Percentiles rank a stretch among this genome's conserved stretches.
These are phyloP conservation scores for Mobula hypostoma DNA, from an alignment of 2,113 vertebrate genomes.

Conservation along the genomic window DNA sequence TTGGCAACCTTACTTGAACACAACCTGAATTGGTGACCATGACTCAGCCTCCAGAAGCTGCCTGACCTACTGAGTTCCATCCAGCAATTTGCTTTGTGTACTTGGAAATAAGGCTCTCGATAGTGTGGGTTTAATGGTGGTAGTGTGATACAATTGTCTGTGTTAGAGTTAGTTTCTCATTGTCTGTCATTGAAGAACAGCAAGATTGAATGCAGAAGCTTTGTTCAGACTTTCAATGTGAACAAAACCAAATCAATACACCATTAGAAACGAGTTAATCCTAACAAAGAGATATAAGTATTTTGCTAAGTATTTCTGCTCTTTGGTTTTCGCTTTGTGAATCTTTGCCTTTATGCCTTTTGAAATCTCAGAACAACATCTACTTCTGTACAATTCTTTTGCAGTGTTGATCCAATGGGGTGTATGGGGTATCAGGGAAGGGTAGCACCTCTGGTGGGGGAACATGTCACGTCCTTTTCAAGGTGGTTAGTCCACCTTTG, in stretches of 20 bases:
- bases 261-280: not conserved
- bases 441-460: too few species aligned
- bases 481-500: too few species aligned
- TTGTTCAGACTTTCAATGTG: not conserved
- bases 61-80: too few species aligned
- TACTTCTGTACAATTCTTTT: not conserved
- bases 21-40: too few species aligned
- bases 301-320: not conserved
- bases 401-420: not conserved
- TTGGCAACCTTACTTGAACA: too few species aligned
- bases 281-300: not conserved
- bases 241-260: not conserved
- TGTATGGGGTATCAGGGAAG: too few species aligned
- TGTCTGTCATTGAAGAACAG: not conserved
- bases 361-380: not conserved
- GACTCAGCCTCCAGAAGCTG: too few species aligned
- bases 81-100: too few species aligned
- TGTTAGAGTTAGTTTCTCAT: not conserved
- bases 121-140: not conserved
- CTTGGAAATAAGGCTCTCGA: not conserved
- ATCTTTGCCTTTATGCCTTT: not conserved
- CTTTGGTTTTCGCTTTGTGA: not conserved
- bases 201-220: not conserved
- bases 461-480: too few species aligned
- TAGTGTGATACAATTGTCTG: not conserved